Evolutionary conservation across 2,888 invertebrate species (phyloP), one percentile per base, ranked within the genome.

Genomic region (Eupithecia subumbrata): DNA sequence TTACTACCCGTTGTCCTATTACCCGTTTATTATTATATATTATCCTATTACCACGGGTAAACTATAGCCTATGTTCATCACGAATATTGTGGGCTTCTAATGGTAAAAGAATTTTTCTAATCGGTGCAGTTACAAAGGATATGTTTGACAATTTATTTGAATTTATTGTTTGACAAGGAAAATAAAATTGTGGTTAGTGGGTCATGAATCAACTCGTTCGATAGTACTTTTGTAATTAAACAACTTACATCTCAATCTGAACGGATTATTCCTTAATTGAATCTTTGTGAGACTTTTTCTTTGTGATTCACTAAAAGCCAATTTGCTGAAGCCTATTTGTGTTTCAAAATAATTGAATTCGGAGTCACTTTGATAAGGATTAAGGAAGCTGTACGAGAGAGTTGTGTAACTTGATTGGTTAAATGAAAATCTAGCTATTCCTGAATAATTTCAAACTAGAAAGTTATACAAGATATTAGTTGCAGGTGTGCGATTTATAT

Each of bases 181-280:
- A 37, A 37, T 37, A 5, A 37, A 37, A 37, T 37, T 5, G 5
- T 4, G 1, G 30, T 3, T 2, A 30, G 30, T 37, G 37, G 37
- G 7, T 7, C 37, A 37, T 37, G 45, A 16, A 45, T 48, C n/a
- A n/a, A 52, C 11, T n/a, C 34, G 30, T 64, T 34, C 63, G 30
- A 64, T 64, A 30, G 63, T 37, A 63, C 78, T 78, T 81, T 83
- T 82, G 82, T 85, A 83, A 84, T 84, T 82, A 82, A 85, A 83
- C 18, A 64, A 60, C 72, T 60, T 69, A 66, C 66, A 56, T 43
- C 18, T 66, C 48, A 25, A 70, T 72, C 69, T 22, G 25, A 74
- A 72, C 40, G 52, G 45, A 66, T 70, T 63, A 72, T 56, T 40
- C 40, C 63, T 18, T 67, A 76, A 71, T 76, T 68, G 64, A 73